phyloP scores from a whole-genome alignment of 2,888 invertebrate species.

The Spisula subtruncata region DNA sequence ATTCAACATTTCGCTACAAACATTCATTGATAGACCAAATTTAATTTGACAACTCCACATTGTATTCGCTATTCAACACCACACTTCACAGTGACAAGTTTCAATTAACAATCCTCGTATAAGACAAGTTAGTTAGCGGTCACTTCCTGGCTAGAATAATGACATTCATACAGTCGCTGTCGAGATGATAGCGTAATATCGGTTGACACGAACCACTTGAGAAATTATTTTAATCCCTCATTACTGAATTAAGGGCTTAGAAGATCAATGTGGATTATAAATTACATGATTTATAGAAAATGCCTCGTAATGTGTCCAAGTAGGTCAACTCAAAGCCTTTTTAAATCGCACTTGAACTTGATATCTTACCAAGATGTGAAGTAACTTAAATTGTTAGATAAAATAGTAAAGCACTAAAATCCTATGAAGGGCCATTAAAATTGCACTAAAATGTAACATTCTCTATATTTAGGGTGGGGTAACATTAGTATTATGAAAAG shows the following conservation, averaged over 20 bases:
- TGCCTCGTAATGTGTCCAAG: background rate
- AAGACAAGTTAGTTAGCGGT: slow-evolving; percentile 17
- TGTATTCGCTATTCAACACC: background rate
- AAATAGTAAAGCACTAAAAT: background rate
- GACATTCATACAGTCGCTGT: slow-evolving; percentile 6
- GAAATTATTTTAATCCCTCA: slow-evolving; percentile 1
- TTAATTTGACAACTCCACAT: slow-evolving; percentile 4
- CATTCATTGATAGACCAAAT: background rate
- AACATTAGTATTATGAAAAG: no score
- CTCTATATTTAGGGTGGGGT: background rate
- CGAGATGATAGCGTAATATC: background rate
- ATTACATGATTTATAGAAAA: slow-evolving; percentile 3
- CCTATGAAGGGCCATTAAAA: background rate
- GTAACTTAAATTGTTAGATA: background rate
- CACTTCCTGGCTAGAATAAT: background rate
- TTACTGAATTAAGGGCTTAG: slow-evolving; percentile 33
- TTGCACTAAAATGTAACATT: background rate
- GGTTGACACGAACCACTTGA: slow-evolving; percentile 22
- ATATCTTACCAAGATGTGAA: background rate
- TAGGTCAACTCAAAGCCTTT: slow-evolving; percentile 1
- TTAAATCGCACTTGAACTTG: slow-evolving; percentile 6
- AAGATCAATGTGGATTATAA: slow-evolving; percentile 33
- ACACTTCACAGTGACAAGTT: background rate
- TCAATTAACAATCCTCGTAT: background rate
- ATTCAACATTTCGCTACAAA: background rate